Evolutionary conservation across 1,140 invertebrate genomes (phyloP).

Genomic region (Drosophila guanche): DNA sequence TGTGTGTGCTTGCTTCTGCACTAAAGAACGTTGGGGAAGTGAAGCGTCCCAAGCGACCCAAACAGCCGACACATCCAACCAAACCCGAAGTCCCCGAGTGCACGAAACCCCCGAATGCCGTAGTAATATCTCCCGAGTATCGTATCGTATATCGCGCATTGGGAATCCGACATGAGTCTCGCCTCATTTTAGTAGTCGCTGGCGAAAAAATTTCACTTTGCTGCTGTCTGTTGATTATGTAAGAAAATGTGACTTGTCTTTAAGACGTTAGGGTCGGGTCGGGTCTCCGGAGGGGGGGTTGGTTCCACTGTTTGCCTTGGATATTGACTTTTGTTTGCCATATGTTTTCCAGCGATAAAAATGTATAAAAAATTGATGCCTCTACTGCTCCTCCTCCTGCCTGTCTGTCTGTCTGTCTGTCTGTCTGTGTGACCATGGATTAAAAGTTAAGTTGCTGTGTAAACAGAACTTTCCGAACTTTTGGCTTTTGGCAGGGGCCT

Average conservation of each 20-base stretch:
- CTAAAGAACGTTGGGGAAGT: slow-evolving; percentile 41
- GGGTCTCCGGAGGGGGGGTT: slow-evolving; percentile 1
- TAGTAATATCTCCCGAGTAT: slow-evolving; percentile 15
- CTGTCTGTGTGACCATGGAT: slow-evolving; percentile 52
- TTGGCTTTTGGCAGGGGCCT: slow-evolving; percentile 44
- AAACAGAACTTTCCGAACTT: slow-evolving; percentile 35
- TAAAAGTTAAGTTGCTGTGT: slow-evolving; percentile 65
- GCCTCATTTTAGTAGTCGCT: slow-evolving; percentile 33
- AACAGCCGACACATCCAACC: neutral
- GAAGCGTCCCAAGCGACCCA: slow-evolving; percentile 19
- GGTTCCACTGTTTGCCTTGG: slow-evolving; percentile 44
- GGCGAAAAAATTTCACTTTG: slow-evolving; percentile 43
- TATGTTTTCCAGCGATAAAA: slow-evolving; percentile 57
- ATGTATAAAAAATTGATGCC: slow-evolving; percentile 47
- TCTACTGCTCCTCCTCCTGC: slow-evolving; percentile 43
- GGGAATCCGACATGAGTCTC: slow-evolving; percentile 71
- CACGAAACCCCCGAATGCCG: slow-evolving; percentile 2
- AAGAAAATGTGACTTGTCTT: slow-evolving; percentile 70
- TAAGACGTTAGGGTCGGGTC: neutral
- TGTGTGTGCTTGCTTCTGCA: slow-evolving; percentile 55
- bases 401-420: slow-evolving; percentile 4
- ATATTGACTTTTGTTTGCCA: slow-evolving; percentile 53
- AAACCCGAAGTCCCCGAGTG: slow-evolving; percentile 4
- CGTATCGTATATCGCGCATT: slow-evolving; percentile 37
- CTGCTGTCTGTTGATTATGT: slow-evolving; percentile 47